These are phyloP conservation scores for Scaptomyza hsui DNA, from an alignment of 1,140 invertebrate genomes.

Conservation along the genomic window DNA sequence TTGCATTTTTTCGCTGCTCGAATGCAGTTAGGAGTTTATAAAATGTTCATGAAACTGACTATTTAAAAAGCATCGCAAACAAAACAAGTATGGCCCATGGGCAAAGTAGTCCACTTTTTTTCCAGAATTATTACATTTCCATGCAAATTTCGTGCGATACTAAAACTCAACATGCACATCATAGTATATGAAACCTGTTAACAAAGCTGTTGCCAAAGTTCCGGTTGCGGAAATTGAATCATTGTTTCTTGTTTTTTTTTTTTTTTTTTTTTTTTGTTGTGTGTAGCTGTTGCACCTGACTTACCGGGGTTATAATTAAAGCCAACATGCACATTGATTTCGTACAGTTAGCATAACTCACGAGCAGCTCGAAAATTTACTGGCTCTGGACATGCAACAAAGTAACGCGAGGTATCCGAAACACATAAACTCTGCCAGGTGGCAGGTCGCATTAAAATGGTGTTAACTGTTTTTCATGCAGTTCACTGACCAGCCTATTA, in stretches of 20 bases:
- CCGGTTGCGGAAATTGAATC: constrained; percentile 60
- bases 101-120: neutral
- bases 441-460: constrained; percentile 4
- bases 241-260: constrained; percentile 26
- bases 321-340: constrained; percentile 51
- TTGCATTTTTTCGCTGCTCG: constrained; percentile 5
- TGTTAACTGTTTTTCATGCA: constrained; percentile 38
- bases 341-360: constrained; percentile 56
- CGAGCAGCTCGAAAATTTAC: constrained; percentile 52
- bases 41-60: constrained; percentile 38
- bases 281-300: constrained; percentile 10
- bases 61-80: neutral
- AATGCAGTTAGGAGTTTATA: constrained; percentile 36
- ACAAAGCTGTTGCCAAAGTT: constrained; percentile 42
- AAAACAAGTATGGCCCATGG: neutral
- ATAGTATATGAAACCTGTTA: constrained; percentile 30
- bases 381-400: constrained; percentile 63
- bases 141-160: constrained; percentile 33
- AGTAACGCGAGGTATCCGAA: neutral
- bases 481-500: constrained; percentile 53
- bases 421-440: neutral
- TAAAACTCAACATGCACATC: constrained; percentile 26
- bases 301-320: constrained; percentile 50
- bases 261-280: too few relatives aligned
- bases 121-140: constrained; percentile 6